A percentile compares a stretch with the other conserved stretches of the same genome.
Evolutionary conservation across 1,140 invertebrate genomes (phyloP).

Genomic region (Medauroidea extradentata): DNA sequence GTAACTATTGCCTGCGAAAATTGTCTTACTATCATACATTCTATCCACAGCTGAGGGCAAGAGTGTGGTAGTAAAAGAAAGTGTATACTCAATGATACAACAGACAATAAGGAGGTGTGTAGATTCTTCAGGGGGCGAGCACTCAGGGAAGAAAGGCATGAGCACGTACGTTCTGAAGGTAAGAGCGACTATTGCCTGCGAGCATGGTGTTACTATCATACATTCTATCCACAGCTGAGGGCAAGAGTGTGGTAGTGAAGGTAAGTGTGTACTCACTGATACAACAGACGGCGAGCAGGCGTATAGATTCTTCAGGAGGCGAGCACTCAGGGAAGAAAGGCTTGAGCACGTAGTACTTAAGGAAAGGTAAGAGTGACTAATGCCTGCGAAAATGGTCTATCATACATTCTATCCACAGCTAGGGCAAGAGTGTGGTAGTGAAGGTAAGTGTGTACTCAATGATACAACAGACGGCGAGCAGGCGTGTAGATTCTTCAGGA

Average conservation of each 20-base stretch:
- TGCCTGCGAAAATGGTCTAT: slow-evolving; percentile 92
- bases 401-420: slow-evolving; percentile 96
- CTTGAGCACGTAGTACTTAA: slow-evolving; percentile 85
- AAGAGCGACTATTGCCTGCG: slow-evolving; percentile 90
- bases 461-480: slow-evolving; percentile 88
- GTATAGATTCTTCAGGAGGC: slow-evolving; percentile 73
- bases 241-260: no score
- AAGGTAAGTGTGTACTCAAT: no score
- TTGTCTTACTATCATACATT: slow-evolving; percentile 95
- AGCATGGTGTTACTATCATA: slow-evolving; percentile 94
- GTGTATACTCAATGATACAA: slow-evolving; percentile 87
- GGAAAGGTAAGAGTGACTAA: slow-evolving; percentile 94
- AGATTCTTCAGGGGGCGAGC: slow-evolving; percentile 75
- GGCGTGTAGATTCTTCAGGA: slow-evolving; percentile 70
- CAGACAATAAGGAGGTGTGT: slow-evolving; percentile 78
- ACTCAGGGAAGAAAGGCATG: slow-evolving; percentile 87
- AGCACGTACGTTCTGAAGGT: slow-evolving; percentile 91
- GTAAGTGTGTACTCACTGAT: slow-evolving; percentile 89
- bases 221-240: slow-evolving; percentile 97
- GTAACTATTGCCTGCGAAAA: slow-evolving; percentile 94
- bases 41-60: slow-evolving; percentile 97
- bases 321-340: slow-evolving; percentile 86
- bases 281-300: slow-evolving; percentile 82
- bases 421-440: no score
- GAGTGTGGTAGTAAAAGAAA: no score